Conservation (phyloP, 64 coral and sea anemone species). For the Pachyseris speciosa region DNA sequence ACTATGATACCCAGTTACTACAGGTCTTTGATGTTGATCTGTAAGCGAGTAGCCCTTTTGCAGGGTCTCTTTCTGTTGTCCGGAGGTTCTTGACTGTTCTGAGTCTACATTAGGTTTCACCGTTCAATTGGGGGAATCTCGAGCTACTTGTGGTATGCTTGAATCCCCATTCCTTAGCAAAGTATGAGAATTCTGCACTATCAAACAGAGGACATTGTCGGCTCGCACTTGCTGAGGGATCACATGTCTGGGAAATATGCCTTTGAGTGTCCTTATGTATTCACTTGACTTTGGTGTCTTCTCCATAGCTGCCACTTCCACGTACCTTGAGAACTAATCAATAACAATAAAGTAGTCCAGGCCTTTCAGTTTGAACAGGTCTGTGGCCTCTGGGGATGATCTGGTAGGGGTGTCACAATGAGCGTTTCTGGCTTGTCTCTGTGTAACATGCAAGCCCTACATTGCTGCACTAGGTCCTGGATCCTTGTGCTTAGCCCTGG, state of each 20-base stretch:
- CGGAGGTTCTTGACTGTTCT: not conserved
- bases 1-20: too few relatives aligned
- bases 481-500: constrained; percentile 4
- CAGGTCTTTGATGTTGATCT: not conserved
- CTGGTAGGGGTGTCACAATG: not conserved
- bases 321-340: constrained; percentile 34
- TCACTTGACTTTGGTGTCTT: not conserved
- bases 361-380: not conserved
- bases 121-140: not conserved
- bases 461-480: not conserved
- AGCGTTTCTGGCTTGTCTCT: constrained; percentile 7
- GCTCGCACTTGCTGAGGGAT: not conserved
- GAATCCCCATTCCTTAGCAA: not conserved
- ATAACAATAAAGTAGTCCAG: constrained; percentile 1
- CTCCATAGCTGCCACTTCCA: not conserved
- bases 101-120: not conserved
- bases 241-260: not conserved
- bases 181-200: not conserved
- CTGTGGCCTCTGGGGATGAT: constrained; percentile 14
- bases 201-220: not conserved
- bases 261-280: not conserved
- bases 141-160: not conserved
- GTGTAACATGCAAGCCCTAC: not conserved
- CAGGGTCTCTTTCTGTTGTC: not conserved
- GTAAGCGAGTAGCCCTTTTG: not conserved